Evolutionary conservation across 2,888 invertebrate genomes (phyloP), one percentile per base, ranked within the genome.

Genomic region (Aromia moschata): DNA sequence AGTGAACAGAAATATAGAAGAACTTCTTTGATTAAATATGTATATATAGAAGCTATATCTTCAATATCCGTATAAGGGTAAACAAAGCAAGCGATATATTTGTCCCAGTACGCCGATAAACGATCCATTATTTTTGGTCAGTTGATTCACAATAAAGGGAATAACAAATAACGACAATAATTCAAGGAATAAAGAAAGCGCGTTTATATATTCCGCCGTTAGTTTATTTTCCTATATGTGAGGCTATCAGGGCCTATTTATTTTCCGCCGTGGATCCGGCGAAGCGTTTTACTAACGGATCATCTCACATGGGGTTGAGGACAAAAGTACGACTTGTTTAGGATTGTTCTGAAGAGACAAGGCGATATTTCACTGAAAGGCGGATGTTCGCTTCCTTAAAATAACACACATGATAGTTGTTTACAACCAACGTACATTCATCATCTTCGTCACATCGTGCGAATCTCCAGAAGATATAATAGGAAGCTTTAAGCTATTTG

Each of bases 351-450:
- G 64, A 68, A 73, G 67, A 76, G 77, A 77, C 76, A 74, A 77
- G 79, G 76, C 79, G 75, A 80, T 80, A 80, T 80, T 79, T 80
- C 79, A 79, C 77, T 70, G 76, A 74, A 76, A 70, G 74, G 76
- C 80, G 80, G 80, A 80, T 79, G 79, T 79, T 70, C 75, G 79
- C 79, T 79, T 80, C 80, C 79, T 79, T 79, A 77, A 77, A 77
- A 79, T 77, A 77, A 78, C 78, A 79, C 79, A 79, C 77, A 77
- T 76, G 77, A 76, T 73, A 70, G 73, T 74, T 77, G 77, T 77
- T 77, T 76, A 74, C 70, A 62, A 65, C 72, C 65, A 68, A 68
- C 67, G 67, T 68, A 63, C 75, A 77, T 79, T 72, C 71, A 77
- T 79, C 78, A 78, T 78, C 74, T 77, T 76, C 74, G 75, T 73